Evolutionary conservation across 37 sponge, comb jelly and placozoan genomes (phyloP), one percentile per base, ranked within the genome.

Genomic region (Eunapius fragilis): DNA sequence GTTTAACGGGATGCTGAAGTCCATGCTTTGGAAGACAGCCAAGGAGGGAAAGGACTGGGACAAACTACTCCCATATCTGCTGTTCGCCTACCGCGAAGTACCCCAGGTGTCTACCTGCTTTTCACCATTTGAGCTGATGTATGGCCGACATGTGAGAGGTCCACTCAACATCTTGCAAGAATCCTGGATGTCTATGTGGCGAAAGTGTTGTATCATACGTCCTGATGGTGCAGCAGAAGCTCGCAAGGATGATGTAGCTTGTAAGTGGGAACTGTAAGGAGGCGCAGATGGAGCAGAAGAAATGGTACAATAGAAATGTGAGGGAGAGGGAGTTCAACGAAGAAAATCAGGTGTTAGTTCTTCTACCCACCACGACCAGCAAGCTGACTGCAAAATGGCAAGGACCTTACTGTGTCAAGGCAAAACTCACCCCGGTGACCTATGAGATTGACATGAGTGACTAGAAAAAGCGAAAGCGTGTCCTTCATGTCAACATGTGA

Each of bases 401-500:
- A 10, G 81, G 88, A 0, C 89, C 89, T 3, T 88, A 82, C 32
- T 32, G 24, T 36, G 49, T 84, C 0, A 36, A 76, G 33, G 37
- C 70, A 45, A 34, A 82, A 50, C 33, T 88, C 26, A 77, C 25
- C 2, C 19, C 35, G 2, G 47, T 77, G 22, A 77, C 35, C 70
- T 85, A 85, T 36, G 79, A 78, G 71, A 31, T 85, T 10, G 37
- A 68, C 71, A 79, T 72, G 80, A 48, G 33, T 36, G 80, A 86
- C 32, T 37, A 37, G 32, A 71, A 14, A 23, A 89, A 79, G 75
- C 28, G 23, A n/a, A 82, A 83, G 48, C 23, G 79, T 25, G 31
- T 77, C 25, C 48, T 88, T 34, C 89, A 82, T 76, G 80, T 84
- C 37, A 89, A 84, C 41, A 79, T 84, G 85, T 27, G 76, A 35